Base-by-base conservation (phyloP, 2,888 invertebrate species). In the Eilema griseolum region DNA sequence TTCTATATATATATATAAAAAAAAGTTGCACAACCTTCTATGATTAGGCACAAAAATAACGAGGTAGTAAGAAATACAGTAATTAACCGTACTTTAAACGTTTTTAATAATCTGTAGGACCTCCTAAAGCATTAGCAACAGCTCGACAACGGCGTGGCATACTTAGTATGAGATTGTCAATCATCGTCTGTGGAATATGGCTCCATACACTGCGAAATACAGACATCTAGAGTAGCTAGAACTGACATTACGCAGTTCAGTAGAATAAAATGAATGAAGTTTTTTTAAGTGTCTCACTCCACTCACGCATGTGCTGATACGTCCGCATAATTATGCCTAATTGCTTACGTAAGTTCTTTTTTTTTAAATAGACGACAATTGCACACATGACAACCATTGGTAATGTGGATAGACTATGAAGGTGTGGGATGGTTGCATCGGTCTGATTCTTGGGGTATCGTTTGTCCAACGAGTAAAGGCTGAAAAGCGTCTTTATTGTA, bases 381-480 rank as follows among this genome's bases (percentile, higher is more conserved):
- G n/a, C n/a, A n/a, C n/a, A n/a, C n/a, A n/a, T 52, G 52, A 52
- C 93, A 93, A 92, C 93, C 84, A 80, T 92, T 89, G 93, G 93
- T 90, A 86, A 88, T 86, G 89, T 90, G 85, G 87, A 88, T 89
- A 89, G 77, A 83, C 81, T 80, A 85, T 86, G 76, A 76, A 74
- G 71, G 79, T 85, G 90, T 88, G 88, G 89, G 88, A 87, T 87
- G 89, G 72, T 83, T 86, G 89, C 88, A 85, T 83, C 77, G 76
- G 74, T 79, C 72, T 78, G 77, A 86, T 87, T 85, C 78, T 80
- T 79, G 78, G 76, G 74, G 8, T 66, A 37, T 71, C 69, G 69
- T 74, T 76, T 76, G 76, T 79, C 76, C 65, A 83, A 83, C 77
- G 78, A 67, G 67, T 46, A 69, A 11, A 62, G 72, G 72, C 61